Evolutionary conservation across 1,140 invertebrate species (phyloP).

Genomic region (Copidosoma floridanum): DNA sequence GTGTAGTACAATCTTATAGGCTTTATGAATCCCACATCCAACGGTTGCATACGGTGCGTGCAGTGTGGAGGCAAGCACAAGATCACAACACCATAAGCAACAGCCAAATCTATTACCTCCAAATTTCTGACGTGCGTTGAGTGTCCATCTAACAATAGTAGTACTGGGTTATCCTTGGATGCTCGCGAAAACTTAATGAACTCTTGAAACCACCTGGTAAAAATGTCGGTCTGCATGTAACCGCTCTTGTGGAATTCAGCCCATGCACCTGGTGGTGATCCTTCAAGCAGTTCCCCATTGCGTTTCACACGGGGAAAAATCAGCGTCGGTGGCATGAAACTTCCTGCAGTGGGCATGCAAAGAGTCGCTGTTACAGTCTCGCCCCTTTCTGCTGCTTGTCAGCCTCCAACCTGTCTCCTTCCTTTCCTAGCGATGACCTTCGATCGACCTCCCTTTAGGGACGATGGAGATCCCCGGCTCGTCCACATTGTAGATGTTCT

Average conservation of each 20-base stretch:
- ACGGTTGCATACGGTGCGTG: constrained; percentile 45
- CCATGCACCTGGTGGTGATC: constrained; percentile 23
- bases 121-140: constrained; percentile 38
- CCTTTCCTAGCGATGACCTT: too few relatives aligned
- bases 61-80: constrained; percentile 42
- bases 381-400: too few relatives aligned
- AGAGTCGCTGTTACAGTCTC: too few relatives aligned
- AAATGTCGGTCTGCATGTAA: too few relatives aligned
- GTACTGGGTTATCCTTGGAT: constrained; percentile 28
- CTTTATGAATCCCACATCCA: constrained; percentile 42
- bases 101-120: constrained; percentile 15
- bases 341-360: too few relatives aligned
- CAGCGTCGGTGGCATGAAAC: constrained; percentile 43
- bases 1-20: constrained; percentile 32
- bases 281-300: constrained; percentile 34
- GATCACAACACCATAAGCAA: constrained; percentile 32
- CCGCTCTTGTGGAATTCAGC: constrained; percentile 11
- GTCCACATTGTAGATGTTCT: too few relatives aligned
- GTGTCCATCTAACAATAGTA: too few relatives aligned
- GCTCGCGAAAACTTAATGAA: constrained; percentile 29
- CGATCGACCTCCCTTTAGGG: too few relatives aligned
- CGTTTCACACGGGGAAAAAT: constrained; percentile 43
- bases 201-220: constrained; percentile 29
- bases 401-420: too few relatives aligned
- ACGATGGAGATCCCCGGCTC: too few relatives aligned